Evolutionary conservation across 2,888 invertebrate species (phyloP).

Genomic region (Epinotia nisella): DNA sequence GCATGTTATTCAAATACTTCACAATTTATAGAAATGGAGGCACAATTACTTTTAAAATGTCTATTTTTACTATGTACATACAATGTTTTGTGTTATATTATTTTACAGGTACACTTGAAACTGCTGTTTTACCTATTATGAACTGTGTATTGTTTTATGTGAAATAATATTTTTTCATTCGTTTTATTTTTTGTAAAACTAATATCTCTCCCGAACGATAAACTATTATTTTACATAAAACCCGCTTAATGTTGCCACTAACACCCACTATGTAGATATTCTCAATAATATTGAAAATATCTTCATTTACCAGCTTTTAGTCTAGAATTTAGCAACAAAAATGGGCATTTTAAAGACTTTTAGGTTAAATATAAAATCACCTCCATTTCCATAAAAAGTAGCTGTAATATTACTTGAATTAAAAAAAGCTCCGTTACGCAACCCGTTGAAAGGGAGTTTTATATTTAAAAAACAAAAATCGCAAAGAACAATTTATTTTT

Average conservation of each 20-base stretch:
- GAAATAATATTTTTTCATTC: slow-evolving; percentile 54
- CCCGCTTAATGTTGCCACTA: slow-evolving; percentile 66
- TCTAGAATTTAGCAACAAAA: slow-evolving; percentile 66
- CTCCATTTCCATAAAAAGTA: slow-evolving; percentile 78
- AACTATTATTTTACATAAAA: slow-evolving; percentile 57
- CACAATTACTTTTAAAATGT: slow-evolving; percentile 71
- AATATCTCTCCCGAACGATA: slow-evolving; percentile 6
- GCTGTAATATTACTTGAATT: slow-evolving; percentile 18
- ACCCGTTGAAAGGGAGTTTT: not conserved
- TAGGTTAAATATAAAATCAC: slow-evolving; percentile 56
- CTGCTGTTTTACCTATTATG: slow-evolving; percentile 48
- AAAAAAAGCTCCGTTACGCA: not conserved
- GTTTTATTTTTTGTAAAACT: not conserved
- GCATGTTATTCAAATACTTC: slow-evolving; percentile 54
- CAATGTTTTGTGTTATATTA: slow-evolving; percentile 41
- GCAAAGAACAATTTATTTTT: not conserved
- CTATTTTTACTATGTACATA: slow-evolving; percentile 57
- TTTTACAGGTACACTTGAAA: slow-evolving; percentile 54
- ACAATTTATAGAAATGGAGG: slow-evolving; percentile 80
- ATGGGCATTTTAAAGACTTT: slow-evolving; percentile 79
- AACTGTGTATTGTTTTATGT: slow-evolving; percentile 51
- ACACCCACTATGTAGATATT: slow-evolving; percentile 64
- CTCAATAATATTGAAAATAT: slow-evolving; percentile 67
- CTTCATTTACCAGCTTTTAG: slow-evolving; percentile 55
- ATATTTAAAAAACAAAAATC: not conserved